These are phyloP conservation scores for Falco cherrug DNA, from an alignment of 2,797 vertebrate genomes.

Conservation along the genomic window DNA sequence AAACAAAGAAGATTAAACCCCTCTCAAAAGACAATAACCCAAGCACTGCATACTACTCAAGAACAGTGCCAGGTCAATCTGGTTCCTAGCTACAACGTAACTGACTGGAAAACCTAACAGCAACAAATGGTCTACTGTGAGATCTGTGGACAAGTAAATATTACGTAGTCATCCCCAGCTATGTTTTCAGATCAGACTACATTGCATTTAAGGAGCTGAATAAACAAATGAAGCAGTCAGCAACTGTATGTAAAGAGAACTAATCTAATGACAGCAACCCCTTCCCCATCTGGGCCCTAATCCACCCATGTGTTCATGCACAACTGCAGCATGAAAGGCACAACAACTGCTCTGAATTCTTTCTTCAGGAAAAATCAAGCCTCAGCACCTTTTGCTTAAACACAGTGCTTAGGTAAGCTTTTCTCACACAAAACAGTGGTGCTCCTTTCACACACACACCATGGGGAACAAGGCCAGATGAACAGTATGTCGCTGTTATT, in stretches of 20 bases:
- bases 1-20: background rate
- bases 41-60: background rate
- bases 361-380: background rate
- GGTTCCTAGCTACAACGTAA: background rate
- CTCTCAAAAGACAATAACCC: background rate
- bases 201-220: background rate
- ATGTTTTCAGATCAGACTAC: background rate
- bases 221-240: background rate
- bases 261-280: background rate
- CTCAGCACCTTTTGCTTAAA: background rate
- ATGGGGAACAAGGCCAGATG: background rate
- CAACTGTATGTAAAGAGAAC: background rate
- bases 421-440: background rate
- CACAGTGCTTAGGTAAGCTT: background rate
- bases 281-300: background rate
- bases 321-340: background rate
- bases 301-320: background rate
- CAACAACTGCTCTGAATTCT: background rate
- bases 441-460: background rate
- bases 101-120: background rate
- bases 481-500: background rate
- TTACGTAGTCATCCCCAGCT: background rate
- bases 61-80: background rate
- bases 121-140: background rate
- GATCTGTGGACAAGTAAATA: background rate